Conservation (phyloP, 2,888 invertebrate species). For the Lasioglossum pauxillum region DNA sequence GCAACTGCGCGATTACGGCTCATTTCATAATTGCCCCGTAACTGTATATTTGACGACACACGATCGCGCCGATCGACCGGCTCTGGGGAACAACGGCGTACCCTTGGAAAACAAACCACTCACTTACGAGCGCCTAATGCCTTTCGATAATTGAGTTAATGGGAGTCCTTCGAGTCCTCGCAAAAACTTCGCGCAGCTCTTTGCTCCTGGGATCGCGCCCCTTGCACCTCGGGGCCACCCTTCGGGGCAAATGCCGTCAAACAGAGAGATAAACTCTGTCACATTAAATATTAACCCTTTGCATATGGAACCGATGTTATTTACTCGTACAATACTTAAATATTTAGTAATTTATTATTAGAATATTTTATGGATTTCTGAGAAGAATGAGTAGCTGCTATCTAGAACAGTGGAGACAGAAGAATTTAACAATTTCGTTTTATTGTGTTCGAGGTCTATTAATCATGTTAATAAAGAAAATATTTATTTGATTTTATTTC, state of each 20-base stretch:
- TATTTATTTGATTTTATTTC: neutral
- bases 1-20: neutral
- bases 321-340: neutral
- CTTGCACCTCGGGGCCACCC: neutral
- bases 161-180: neutral
- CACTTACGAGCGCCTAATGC: neutral
- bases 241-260: neutral
- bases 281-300: neutral
- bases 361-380: neutral
- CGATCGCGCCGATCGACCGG: neutral
- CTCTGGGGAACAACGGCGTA: neutral
- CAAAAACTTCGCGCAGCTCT: neutral
- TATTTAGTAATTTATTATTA: neutral
- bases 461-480: neutral
- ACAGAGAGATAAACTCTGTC: neutral
- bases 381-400: neutral
- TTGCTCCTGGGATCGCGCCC: neutral
- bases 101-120: neutral
- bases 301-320: neutral
- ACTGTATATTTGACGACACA: neutral
- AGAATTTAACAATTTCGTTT: neutral
- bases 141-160: neutral
- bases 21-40: constrained; percentile 16
- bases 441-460: neutral
- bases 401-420: neutral